Percentiles rank a stretch among this genome's conserved stretches.
Evolutionary conservation across 1,140 invertebrate species (phyloP).

Genomic region (Bombus confusus): DNA sequence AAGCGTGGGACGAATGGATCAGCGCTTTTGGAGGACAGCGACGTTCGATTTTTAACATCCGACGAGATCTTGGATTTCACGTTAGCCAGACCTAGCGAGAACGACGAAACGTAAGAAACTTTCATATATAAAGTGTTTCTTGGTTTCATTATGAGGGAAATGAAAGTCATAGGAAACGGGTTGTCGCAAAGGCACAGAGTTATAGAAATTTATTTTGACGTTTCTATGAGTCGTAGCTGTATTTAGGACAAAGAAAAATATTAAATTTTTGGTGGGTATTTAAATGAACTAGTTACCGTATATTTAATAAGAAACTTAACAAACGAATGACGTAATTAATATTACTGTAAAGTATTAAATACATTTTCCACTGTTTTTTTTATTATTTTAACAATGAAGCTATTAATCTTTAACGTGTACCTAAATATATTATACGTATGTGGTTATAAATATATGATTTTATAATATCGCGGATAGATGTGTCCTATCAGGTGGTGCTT

Average conservation of each 20-base stretch:
- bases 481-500: background rate
- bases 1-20: constrained; percentile 74
- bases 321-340: background rate
- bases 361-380: background rate
- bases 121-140: background rate
- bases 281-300: background rate
- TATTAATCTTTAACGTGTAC: too few relatives aligned
- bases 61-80: constrained; percentile 84
- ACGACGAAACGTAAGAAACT: constrained; percentile 61
- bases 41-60: constrained; percentile 83
- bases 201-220: background rate
- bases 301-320: background rate
- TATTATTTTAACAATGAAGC: background rate
- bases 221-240: background rate
- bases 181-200: background rate
- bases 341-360: background rate
- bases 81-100: constrained; percentile 78
- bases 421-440: too few relatives aligned
- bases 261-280: background rate
- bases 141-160: background rate
- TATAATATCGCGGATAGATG: background rate
- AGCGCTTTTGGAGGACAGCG: constrained; percentile 81
- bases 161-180: background rate
- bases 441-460: background rate
- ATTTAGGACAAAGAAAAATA: background rate